These are phyloP conservation scores for western clawed frog (Xenopus tropicalis) DNA, from an alignment of 2,113 vertebrate species.

Conservation along the genomic window UCB_Xtro_10.0 CM004451.2:52802001-52802500, in stretches of 20 bases:
- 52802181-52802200: conserved; percentile 92
- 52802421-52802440: conserved; percentile 78
- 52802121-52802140: conserved; percentile 98
- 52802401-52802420: conserved; percentile 82
- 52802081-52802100: conserved; percentile 25
- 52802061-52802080: too few relatives aligned
- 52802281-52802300: conserved; percentile 56
- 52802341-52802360: conserved; percentile 61
- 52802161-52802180: conserved; percentile 95
- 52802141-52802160: conserved; percentile 99
- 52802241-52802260: conserved; percentile 66
- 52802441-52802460: conserved; percentile 68
- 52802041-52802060: too few relatives aligned
- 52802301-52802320: conserved; percentile 49
- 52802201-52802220: conserved; percentile 90
- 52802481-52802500: too few relatives aligned
- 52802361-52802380: conserved; percentile 63
- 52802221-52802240: conserved; percentile 80
- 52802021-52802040: too few relatives aligned
- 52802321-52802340: conserved; percentile 58
- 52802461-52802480: conserved; percentile 59
- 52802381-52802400: conserved; percentile 72
- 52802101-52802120: conserved; percentile 95
- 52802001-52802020: too few relatives aligned
- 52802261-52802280: conserved; percentile 63